Evolutionary conservation across 2,113 vertebrate genomes (phyloP).

Genomic region (Hucho hucho): DNA sequence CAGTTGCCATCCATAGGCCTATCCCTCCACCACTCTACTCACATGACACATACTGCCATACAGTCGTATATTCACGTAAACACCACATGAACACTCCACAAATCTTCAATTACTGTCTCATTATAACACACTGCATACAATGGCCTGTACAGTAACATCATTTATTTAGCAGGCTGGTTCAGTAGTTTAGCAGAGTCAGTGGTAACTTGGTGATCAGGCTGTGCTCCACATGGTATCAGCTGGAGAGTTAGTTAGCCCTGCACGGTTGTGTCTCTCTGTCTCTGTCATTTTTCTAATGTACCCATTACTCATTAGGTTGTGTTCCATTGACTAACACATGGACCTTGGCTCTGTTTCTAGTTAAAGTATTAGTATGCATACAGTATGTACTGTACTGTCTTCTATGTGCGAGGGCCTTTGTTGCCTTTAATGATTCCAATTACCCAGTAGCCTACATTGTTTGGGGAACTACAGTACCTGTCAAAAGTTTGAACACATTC

Average conservation of each 20-base stretch:
- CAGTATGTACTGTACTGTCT: not conserved
- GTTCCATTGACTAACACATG: conserved; percentile 18
- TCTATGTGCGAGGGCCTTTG: not conserved
- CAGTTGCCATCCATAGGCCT: not conserved
- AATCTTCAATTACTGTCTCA: not conserved
- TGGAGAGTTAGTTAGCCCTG: conserved; percentile 28
- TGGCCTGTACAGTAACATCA: too few species aligned
- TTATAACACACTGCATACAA: not conserved
- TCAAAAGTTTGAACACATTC: too few species aligned
- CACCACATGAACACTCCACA: not conserved
- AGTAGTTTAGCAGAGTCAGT: not conserved
- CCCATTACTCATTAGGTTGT: conserved; percentile 28
- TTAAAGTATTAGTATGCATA: not conserved
- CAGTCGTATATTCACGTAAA: not conserved
- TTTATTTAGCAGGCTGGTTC: too few species aligned
- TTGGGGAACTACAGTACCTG: too few species aligned
- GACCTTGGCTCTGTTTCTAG: not conserved
- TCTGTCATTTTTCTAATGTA: conserved; percentile 18
- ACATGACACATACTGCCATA: not conserved
- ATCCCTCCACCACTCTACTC: not conserved
- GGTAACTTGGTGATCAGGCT: not conserved
- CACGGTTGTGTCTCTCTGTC: conserved; percentile 24
- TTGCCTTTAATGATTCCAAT: not conserved
- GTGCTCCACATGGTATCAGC: conserved; percentile 22
- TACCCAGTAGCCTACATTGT: too few species aligned